A percentile compares a stretch with the other conserved stretches of the same genome.
Evolutionary conservation across 35 echinoderm and acorn worm genomes (phyloP).

Genomic region (Holothuria glaberrima): DNA sequence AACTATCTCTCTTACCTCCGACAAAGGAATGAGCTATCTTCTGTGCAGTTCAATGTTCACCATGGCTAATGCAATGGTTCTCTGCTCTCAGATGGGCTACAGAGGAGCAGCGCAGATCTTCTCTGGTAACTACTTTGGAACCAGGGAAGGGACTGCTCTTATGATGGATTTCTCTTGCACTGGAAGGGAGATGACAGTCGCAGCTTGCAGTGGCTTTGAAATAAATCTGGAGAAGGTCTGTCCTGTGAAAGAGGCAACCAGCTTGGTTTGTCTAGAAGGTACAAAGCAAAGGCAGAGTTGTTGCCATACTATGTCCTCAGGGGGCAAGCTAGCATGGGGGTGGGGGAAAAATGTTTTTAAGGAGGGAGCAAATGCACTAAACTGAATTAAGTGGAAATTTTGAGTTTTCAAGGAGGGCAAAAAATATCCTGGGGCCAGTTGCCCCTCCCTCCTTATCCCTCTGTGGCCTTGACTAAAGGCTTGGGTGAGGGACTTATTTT

Average conservation of each 20-base stretch:
- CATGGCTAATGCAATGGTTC: neutral
- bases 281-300: too few species aligned
- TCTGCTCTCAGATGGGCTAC: constrained; percentile 31
- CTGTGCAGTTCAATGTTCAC: neutral
- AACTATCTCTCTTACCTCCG: neutral
- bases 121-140: constrained; percentile 9
- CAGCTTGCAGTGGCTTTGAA: neutral
- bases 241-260: constrained; percentile 6
- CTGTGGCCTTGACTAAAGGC: too few species aligned
- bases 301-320: too few species aligned
- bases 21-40: neutral
- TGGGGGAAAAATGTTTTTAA: too few species aligned
- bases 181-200: constrained; percentile 1
- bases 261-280: constrained; percentile 34
- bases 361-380: too few species aligned
- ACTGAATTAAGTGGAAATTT: too few species aligned
- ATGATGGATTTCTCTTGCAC: constrained; percentile 21
- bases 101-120: constrained; percentile 20
- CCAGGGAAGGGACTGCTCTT: neutral
- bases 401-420: too few species aligned
- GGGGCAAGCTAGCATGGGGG: too few species aligned
- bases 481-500: too few species aligned
- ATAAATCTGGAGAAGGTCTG: neutral
- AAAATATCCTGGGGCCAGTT: too few species aligned
- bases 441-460: too few species aligned